Evolutionary conservation across 2,888 invertebrate genomes (phyloP).

Genomic region (Polyommatus iphigenia): DNA sequence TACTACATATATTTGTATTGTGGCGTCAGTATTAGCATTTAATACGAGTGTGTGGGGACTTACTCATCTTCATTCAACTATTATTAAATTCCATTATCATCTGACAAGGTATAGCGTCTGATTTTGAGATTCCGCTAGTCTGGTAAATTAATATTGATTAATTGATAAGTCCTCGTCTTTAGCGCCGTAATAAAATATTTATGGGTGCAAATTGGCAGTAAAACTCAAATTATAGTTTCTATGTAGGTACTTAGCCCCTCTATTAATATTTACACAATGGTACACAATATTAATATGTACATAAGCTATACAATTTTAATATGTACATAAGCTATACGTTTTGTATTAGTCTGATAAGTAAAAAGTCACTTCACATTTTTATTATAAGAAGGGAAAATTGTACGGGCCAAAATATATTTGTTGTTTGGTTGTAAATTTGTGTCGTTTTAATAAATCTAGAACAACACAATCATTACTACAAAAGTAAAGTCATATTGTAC

Average conservation of each 20-base stretch:
- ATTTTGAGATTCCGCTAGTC: not conserved
- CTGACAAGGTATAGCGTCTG: not conserved
- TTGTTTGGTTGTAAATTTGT: too few relatives aligned
- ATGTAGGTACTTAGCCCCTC: too few relatives aligned
- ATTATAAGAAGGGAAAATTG: too few relatives aligned
- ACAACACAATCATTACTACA: not conserved
- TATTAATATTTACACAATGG: too few relatives aligned
- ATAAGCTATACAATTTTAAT: too few relatives aligned
- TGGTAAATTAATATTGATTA: not conserved
- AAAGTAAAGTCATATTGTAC: not conserved
- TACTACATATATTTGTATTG: not conserved
- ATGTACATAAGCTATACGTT: too few relatives aligned
- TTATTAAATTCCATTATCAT: constrained; percentile 24
- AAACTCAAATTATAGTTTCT: not conserved
- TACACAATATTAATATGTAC: too few relatives aligned
- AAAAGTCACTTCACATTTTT: too few relatives aligned
- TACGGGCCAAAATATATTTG: too few relatives aligned
- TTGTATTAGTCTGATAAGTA: too few relatives aligned
- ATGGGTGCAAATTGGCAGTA: not conserved
- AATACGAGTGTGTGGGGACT: constrained; percentile 9
- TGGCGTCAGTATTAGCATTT: not conserved
- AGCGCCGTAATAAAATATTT: not conserved
- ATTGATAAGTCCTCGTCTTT: not conserved
- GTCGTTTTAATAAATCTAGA: too few relatives aligned
- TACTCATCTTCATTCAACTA: not conserved